Percentiles rank a stretch among this genome's conserved stretches.
Evolutionary conservation across 2,888 invertebrate species (phyloP).

Genomic region (Tineola bisselliella): DNA sequence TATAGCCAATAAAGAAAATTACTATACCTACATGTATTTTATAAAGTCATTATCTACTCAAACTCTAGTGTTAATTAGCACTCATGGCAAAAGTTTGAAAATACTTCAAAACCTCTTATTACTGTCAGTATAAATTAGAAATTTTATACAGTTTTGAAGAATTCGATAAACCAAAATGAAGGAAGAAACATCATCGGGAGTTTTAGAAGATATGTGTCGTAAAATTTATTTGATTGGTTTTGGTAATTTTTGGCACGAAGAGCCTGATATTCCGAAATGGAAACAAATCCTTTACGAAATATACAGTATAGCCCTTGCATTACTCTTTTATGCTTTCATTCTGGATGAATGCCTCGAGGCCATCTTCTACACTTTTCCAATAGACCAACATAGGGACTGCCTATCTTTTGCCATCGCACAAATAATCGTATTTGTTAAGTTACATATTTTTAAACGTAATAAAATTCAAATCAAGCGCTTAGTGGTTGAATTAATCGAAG

Average conservation of each 20-base stretch:
- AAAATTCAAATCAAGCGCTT: not conserved
- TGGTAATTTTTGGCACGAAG: conserved; percentile 4
- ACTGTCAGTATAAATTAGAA: no score
- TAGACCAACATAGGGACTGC: not conserved
- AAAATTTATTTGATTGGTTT: not conserved
- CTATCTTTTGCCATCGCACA: conserved; percentile 1
- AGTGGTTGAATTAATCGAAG: not conserved
- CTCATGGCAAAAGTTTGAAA: not conserved
- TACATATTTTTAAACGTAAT: not conserved
- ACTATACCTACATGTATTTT: no score
- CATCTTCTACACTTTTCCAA: not conserved
- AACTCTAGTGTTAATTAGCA: not conserved
- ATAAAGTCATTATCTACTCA: conserved; percentile 1
- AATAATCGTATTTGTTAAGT: not conserved
- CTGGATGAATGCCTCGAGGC: not conserved
- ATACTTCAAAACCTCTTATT: not conserved
- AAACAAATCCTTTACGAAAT: not conserved
- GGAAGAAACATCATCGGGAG: not conserved
- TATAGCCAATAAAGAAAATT: not conserved
- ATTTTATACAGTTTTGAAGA: no score
- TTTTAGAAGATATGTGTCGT: not conserved
- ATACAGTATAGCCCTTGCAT: not conserved
- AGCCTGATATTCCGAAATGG: not conserved
- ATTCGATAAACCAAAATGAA: not conserved
- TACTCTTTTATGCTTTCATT: not conserved